Base-by-base conservation (phyloP, 2,797 vertebrate genomes). In the Esox lucius region DNA sequence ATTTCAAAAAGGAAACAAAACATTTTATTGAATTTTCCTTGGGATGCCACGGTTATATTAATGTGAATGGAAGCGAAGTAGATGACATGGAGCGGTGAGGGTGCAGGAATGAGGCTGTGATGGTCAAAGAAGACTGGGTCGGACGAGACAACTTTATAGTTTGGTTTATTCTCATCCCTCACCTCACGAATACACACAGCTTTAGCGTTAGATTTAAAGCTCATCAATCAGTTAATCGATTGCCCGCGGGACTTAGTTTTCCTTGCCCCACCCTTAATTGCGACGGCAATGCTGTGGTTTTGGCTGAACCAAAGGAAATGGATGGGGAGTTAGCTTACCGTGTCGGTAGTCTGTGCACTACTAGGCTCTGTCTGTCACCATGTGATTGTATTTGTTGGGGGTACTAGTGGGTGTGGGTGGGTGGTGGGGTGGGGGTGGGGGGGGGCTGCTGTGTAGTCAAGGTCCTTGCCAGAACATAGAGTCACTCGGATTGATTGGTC, bases 321-420 rank as follows among this genome's bases (percentile, higher is more conserved):
- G 76, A 79, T 33, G 49, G 82, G 81, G 78, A 70, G 72, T 83
- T 8, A 71, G 84, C 83, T 88, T 85, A 4, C 33, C 26, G 83
- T 88, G 87, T 92, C 89, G 88, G 88, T 91, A 91, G 90, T 88
- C 89, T 85, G 81, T 87, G 89, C 91, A 92, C 92, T 92, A 91
- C 87, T 88, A 86, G 89, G 89, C 90, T 90, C 49, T 70, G 81
- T 89, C 84, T 71, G 86, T 90, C 91, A 61, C 22, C 56, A 5
- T 89, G 88, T 91, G 91, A 91, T 90, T 92, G 91, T 93, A 90
- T 86, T 86, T 85, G 85, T 91, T 78, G 75, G 80, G 80, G 11
- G 22, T 61, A 22, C 56, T 84, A 75, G 78, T 35, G 69, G 78
- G 80, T n/a, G 71, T 70, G 35, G 66, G 70, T 7, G 72, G 61